Evolutionary conservation across 2,113 vertebrate species (phyloP).

Genomic region (Strix aluco): DNA sequence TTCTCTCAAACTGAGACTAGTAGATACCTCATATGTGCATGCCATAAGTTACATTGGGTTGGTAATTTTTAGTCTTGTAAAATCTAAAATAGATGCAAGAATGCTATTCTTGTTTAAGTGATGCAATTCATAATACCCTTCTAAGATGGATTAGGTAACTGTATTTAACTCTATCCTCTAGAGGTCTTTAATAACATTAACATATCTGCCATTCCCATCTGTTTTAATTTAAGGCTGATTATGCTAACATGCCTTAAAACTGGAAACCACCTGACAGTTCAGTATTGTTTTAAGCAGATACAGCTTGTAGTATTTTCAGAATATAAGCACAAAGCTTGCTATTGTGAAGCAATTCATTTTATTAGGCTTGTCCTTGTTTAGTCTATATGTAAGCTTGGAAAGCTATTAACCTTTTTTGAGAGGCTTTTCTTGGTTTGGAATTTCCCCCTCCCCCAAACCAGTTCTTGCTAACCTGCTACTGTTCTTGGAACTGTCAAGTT

Average conservation of each 20-base stretch:
- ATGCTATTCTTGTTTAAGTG: conserved; percentile 36
- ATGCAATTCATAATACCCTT: conserved; percentile 56
- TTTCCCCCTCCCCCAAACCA: conserved; percentile 15
- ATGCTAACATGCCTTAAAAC: conserved; percentile 23
- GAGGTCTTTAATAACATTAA: conserved; percentile 74
- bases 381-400: conserved; percentile 13
- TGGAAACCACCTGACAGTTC: conserved; percentile 57
- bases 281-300: conserved; percentile 35
- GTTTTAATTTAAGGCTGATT: conserved; percentile 75
- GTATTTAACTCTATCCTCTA: conserved; percentile 62
- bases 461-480: conserved; percentile 12
- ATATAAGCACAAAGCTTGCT: conserved; percentile 40
- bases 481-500: background rate
- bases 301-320: conserved; percentile 27
- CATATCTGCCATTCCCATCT: conserved; percentile 71
- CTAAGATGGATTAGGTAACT: conserved; percentile 62
- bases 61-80: conserved; percentile 16
- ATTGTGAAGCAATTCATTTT: conserved; percentile 57
- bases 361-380: conserved; percentile 40
- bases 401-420: conserved; percentile 46
- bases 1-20: background rate
- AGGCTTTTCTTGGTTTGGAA: conserved; percentile 17
- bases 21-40: background rate
- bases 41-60: background rate
- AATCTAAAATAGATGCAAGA: conserved; percentile 44